Percentiles rank a stretch among this genome's conserved stretches.
Evolutionary conservation across 2,888 invertebrate genomes (phyloP).

Genomic region (Drosophila macrospina): DNA sequence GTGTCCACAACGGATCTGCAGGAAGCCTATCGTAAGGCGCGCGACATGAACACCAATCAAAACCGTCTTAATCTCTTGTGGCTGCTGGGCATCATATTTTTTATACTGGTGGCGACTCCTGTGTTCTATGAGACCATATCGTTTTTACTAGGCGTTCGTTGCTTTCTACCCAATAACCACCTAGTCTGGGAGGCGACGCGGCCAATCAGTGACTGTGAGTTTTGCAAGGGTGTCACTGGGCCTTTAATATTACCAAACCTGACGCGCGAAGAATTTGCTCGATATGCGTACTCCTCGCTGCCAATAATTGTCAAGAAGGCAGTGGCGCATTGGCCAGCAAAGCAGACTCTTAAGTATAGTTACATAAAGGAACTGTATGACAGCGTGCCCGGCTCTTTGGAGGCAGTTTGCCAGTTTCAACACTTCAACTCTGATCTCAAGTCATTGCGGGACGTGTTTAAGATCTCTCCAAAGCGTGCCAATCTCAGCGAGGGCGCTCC

Average conservation of each 20-base stretch:
- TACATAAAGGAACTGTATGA: conserved; percentile 90
- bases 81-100: conserved; percentile 82
- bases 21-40: conserved; percentile 82
- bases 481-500: conserved; percentile 87
- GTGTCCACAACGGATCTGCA: conserved; percentile 82
- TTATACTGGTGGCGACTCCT: conserved; percentile 84
- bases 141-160: conserved; percentile 88
- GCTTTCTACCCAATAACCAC: conserved; percentile 93
- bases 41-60: conserved; percentile 71
- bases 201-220: conserved; percentile 92
- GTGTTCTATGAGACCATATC: conserved; percentile 83
- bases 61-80: conserved; percentile 80
- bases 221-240: conserved; percentile 89
- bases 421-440: conserved; percentile 94
- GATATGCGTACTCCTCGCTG: conserved; percentile 91
- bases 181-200: conserved; percentile 94
- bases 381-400: conserved; percentile 89
- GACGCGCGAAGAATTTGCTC: conserved; percentile 89
- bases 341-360: conserved; percentile 88
- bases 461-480: conserved; percentile 89
- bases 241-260: conserved; percentile 90
- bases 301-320: conserved; percentile 93
- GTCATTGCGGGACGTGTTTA: conserved; percentile 91
- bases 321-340: conserved; percentile 91
- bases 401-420: conserved; percentile 94